Evolutionary conservation across 1,140 invertebrate genomes (phyloP).

Genomic region (Drosophila micromelanica): DNA sequence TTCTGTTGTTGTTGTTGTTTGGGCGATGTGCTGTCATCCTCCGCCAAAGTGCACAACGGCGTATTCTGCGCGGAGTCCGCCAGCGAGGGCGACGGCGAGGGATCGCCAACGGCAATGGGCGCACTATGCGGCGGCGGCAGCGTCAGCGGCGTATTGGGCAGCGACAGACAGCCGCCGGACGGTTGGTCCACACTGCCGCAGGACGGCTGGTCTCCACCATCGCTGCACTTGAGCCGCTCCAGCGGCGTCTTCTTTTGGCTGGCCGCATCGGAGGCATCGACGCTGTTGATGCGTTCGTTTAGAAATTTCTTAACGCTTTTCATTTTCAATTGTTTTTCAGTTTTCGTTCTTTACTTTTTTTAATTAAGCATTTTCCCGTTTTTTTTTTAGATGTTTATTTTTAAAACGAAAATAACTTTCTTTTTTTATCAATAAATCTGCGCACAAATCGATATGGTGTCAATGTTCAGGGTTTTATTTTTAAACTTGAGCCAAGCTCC

Average conservation of each 20-base stretch:
- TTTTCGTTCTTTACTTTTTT: slow-evolving; percentile 12
- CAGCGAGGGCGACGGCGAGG: slow-evolving; percentile 72
- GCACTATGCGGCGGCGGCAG: slow-evolving; percentile 53
- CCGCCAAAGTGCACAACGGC: slow-evolving; percentile 67
- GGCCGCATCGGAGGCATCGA: slow-evolving; percentile 59
- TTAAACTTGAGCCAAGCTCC: slow-evolving; percentile 35
- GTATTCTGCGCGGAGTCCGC: slow-evolving; percentile 72
- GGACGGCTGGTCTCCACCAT: slow-evolving; percentile 1
- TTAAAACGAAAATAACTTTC: background rate
- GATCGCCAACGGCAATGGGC: slow-evolving; percentile 70
- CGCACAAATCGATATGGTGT: slow-evolving; percentile 46
- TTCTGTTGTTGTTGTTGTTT: slow-evolving; percentile 32
- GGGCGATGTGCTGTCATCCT: slow-evolving; percentile 68
- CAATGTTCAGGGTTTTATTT: slow-evolving; percentile 36
- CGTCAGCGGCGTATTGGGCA: slow-evolving; percentile 66
- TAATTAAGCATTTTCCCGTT: slow-evolving; percentile 10
- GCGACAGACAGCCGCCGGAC: slow-evolving; percentile 38
- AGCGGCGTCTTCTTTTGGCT: slow-evolving; percentile 54
- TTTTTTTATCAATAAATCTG: slow-evolving; percentile 42
- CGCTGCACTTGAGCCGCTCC: slow-evolving; percentile 57
- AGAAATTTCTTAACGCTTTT: slow-evolving; percentile 83
- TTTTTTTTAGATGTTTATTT: background rate
- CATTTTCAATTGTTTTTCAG: slow-evolving; percentile 46
- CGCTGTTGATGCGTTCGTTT: slow-evolving; percentile 78
- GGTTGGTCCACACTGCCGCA: slow-evolving; percentile 15